Evolutionary conservation across 2,797 vertebrate species (phyloP).

Genomic region (Pseudopleuronectes americanus): DNA sequence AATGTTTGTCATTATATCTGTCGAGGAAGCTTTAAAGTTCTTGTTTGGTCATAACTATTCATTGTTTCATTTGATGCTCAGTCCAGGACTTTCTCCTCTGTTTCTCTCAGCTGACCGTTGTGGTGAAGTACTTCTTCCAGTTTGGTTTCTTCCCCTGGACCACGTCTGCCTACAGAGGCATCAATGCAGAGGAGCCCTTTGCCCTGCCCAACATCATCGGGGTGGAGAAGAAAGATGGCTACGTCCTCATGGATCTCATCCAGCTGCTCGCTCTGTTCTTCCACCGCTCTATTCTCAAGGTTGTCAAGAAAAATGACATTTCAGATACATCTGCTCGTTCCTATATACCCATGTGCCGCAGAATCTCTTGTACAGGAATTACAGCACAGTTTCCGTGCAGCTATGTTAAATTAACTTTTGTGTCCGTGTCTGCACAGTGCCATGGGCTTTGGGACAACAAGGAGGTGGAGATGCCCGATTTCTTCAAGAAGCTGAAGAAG

Average conservation of each 20-base stretch:
- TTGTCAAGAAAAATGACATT: not conserved
- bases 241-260: conserved; percentile 80
- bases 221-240: conserved; percentile 83
- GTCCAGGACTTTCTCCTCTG: conserved; percentile 16
- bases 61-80: not conserved
- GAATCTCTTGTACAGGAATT: not conserved
- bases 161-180: conserved; percentile 80
- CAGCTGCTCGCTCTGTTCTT: conserved; percentile 85
- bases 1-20: too few relatives aligned
- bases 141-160: conserved; percentile 89
- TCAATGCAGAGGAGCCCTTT: conserved; percentile 82
- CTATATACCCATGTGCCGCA: not conserved
- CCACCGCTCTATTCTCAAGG: conserved; percentile 83
- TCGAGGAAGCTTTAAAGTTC: too few relatives aligned
- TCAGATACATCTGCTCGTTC: not conserved
- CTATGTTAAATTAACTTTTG: not conserved
- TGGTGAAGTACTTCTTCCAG: conserved; percentile 88
- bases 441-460: conserved; percentile 88
- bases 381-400: not conserved
- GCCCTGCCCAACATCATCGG: conserved; percentile 83
- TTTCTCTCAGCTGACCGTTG: conserved; percentile 81
- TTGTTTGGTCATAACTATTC: too few relatives aligned
- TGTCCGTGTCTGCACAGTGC: conserved; percentile 68
- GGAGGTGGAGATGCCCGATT: conserved; percentile 82
- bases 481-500: conserved; percentile 82